phyloP scores from a whole-genome alignment of 2,113 vertebrate species.

The Poeciliopsis prolifica region DNA sequence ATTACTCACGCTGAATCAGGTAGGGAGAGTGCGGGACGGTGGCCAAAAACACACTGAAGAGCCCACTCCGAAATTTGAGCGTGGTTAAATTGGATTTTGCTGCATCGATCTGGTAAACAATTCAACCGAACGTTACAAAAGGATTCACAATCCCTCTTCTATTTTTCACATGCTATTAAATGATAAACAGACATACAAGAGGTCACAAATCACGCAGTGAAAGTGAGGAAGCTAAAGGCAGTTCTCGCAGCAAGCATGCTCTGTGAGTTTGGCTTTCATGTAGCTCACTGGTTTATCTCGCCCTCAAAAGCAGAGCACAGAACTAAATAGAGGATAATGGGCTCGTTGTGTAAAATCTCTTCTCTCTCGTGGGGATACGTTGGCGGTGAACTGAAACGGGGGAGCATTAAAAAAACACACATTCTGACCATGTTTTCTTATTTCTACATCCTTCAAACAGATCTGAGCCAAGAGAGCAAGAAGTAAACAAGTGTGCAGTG shows the following conservation, averaged over 20 bases:
- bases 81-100: slow-evolving; percentile 18
- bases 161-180: slow-evolving; percentile 6
- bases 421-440: slow-evolving; percentile 35
- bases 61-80: slow-evolving; percentile 15
- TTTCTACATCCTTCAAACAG: slow-evolving; percentile 38
- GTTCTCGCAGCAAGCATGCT: background rate
- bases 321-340: slow-evolving; percentile 56
- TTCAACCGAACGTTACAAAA: slow-evolving; percentile 1
- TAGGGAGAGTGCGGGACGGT: slow-evolving; percentile 37
- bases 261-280: slow-evolving; percentile 17
- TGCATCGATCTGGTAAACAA: slow-evolving; percentile 4
- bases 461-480: slow-evolving; percentile 10
- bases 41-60: slow-evolving; percentile 53
- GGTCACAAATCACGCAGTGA: slow-evolving; percentile 35
- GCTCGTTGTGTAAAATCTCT: slow-evolving; percentile 48
- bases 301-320: slow-evolving; percentile 43
- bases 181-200: background rate
- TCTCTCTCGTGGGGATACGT: slow-evolving; percentile 31
- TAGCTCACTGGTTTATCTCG: slow-evolving; percentile 36
- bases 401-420: slow-evolving; percentile 23
- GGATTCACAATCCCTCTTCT: slow-evolving; percentile 9
- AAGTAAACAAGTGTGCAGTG: slow-evolving; percentile 8
- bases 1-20: slow-evolving; percentile 65
- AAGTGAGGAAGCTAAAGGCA: slow-evolving; percentile 33
- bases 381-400: slow-evolving; percentile 25